phyloP scores from a whole-genome alignment of 2,113 vertebrate genomes.

The Coreoperca whiteheadi region DNA sequence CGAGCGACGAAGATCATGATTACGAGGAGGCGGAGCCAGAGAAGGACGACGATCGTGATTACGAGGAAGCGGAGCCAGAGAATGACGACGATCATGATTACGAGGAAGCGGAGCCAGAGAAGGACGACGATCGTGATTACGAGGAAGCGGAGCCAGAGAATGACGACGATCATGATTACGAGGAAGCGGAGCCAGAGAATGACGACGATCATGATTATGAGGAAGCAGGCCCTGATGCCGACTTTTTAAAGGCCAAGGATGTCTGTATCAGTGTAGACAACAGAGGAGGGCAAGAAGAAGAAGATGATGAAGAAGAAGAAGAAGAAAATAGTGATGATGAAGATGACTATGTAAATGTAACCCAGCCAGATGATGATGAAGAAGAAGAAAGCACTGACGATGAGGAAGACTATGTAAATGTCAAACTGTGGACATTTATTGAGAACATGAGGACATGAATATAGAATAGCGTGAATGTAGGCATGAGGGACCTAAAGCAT shows the following conservation, averaged over 20 bases:
- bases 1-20: not conserved
- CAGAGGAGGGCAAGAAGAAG: not conserved
- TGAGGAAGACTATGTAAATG: conserved; percentile 22
- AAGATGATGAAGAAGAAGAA: not conserved
- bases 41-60: too few species aligned
- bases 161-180: not conserved
- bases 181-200: too few species aligned
- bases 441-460: not conserved
- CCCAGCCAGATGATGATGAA: not conserved
- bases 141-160: conserved; percentile 7
- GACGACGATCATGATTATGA: too few species aligned
- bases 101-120: too few species aligned
- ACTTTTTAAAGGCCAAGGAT: not conserved
- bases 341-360: not conserved
- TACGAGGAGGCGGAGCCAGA: conserved; percentile 17
- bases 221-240: not conserved
- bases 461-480: too few species aligned
- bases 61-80: conserved; percentile 10
- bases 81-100: too few species aligned
- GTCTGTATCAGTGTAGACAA: not conserved
- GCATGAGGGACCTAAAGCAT: too few species aligned
- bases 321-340: not conserved
- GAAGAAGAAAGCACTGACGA: conserved; percentile 1
- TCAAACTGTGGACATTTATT: not conserved
- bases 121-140: not conserved